Evolutionary conservation across 2,113 vertebrate genomes (phyloP).

Genomic region (Elaphurus davidianus): DNA sequence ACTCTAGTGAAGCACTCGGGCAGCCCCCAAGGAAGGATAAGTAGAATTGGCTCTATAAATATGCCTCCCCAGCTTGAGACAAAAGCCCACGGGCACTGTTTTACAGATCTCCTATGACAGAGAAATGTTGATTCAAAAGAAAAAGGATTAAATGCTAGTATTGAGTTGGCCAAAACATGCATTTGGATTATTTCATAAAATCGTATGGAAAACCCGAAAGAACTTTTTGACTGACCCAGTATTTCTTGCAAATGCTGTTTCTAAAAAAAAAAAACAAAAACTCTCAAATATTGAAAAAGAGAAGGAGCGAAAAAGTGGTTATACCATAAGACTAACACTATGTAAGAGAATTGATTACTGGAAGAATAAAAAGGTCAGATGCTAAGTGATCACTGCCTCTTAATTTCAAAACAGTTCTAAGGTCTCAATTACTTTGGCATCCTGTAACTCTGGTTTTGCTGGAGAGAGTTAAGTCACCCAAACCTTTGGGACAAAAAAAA

Average conservation of each 20-base stretch:
- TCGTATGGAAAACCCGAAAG: neutral
- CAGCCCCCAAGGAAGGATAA: neutral
- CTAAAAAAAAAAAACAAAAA: neutral
- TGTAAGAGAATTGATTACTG: neutral
- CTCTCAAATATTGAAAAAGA: conserved; percentile 27
- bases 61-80: neutral
- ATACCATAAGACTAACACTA: neutral
- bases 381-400: neutral
- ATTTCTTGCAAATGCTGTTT: neutral
- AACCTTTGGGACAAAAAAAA: neutral
- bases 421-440: neutral
- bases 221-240: neutral
- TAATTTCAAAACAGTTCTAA: neutral
- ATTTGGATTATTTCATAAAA: neutral
- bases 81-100: neutral
- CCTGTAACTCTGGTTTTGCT: neutral
- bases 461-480: neutral
- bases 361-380: neutral
- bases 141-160: neutral
- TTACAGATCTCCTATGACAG: neutral
- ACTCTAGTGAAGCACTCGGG: neutral
- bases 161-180: neutral
- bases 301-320: neutral
- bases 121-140: conserved; percentile 36
- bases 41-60: neutral